Evolutionary conservation across 2,888 invertebrate genomes (phyloP).

Genomic region (Eumerus sabulonum): DNA sequence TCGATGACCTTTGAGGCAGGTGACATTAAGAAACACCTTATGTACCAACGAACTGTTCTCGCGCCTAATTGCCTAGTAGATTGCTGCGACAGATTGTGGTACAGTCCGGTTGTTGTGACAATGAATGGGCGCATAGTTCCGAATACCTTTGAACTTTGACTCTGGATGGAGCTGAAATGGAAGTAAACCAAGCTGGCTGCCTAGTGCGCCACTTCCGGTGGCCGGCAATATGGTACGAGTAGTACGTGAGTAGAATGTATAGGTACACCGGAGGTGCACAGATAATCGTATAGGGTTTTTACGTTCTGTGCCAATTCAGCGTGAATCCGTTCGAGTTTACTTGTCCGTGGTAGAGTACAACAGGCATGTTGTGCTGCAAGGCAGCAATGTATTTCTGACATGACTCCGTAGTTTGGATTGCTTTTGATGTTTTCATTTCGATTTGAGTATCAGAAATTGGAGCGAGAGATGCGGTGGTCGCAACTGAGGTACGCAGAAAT

Average conservation of each 20-base stretch:
- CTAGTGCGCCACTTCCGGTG: no score
- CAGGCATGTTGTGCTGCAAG: no score
- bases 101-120: no score
- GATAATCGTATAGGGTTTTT: not conserved
- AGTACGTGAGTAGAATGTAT: no score
- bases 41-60: slow-evolving; percentile 12
- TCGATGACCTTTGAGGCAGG: slow-evolving; percentile 16
- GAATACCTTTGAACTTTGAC: slow-evolving; percentile 38
- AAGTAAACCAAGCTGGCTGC: not conserved
- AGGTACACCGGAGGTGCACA: no score
- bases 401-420: not conserved
- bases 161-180: slow-evolving; percentile 4
- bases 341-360: not conserved
- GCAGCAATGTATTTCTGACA: no score
- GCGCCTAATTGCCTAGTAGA: slow-evolving; percentile 23
- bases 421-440: slow-evolving; percentile 30
- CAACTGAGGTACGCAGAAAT: no score
- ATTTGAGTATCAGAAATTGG: slow-evolving; percentile 26
- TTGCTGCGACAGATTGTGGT: no score
- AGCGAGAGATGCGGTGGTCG: not conserved
- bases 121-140: slow-evolving; percentile 33
- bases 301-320: slow-evolving; percentile 32
- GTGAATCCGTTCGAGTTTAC: slow-evolving; percentile 24
- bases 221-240: not conserved
- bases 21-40: slow-evolving; percentile 41